Evolutionary conservation across 2,797 vertebrate genomes (phyloP).

Genomic region (Tamandua tetradactyla): DNA sequence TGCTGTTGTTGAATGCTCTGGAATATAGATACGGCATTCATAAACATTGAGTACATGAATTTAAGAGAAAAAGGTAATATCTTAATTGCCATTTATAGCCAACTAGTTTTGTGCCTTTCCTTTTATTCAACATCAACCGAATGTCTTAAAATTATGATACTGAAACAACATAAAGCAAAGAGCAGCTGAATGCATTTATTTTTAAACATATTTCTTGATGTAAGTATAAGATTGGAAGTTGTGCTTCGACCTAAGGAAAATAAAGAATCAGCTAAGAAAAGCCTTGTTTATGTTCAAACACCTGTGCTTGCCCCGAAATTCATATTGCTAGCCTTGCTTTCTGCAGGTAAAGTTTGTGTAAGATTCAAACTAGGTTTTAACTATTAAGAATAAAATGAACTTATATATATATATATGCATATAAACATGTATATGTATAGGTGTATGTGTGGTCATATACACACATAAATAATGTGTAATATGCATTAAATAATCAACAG

Average conservation of each 20-base stretch:
- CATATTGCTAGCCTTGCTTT: neutral
- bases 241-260: neutral
- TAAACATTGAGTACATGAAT: neutral
- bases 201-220: conserved; percentile 12
- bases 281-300: neutral
- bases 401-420: neutral
- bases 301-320: neutral
- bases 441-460: neutral
- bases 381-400: neutral
- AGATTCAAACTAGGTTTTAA: neutral
- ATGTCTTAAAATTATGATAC: neutral
- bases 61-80: neutral
- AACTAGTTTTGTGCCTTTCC: neutral
- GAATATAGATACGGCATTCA: neutral
- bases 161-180: neutral
- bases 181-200: neutral
- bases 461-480: neutral
- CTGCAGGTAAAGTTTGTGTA: neutral
- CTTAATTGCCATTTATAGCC: neutral
- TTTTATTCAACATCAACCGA: neutral
- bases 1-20: neutral
- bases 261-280: neutral
- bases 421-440: neutral
- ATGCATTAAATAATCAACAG: neutral
- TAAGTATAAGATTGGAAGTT: neutral